Base-by-base conservation (phyloP, 2,888 invertebrate species). In the Galerucella calmariensis region DNA sequence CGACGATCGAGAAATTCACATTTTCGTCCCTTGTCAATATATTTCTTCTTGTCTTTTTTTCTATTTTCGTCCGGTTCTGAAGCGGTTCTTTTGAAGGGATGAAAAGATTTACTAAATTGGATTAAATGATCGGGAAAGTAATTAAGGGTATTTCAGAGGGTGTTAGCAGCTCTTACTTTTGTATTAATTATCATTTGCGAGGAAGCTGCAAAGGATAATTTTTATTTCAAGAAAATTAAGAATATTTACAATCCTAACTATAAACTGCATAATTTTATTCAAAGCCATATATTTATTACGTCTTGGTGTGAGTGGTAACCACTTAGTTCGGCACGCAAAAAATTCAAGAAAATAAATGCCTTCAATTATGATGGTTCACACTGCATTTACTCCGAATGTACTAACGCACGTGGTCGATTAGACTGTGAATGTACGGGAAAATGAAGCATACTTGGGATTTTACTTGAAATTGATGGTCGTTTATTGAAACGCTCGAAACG, bases 11-110 rank as follows among this genome's bases (percentile, higher is more conserved):
- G 16, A 62, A 62, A 41, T 62, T 62, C 62, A 79, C 77, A 81
- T 82, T 82, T 81, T 81, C 83, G 81, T 82, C 81, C 80, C 81
- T 78, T 78, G 72, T 48, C 65, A 58, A 65, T 65, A 65, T 46
- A 63, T 65, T 46, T 65, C 46, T 46, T 12, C 9, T 44, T 44
- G 3, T 5, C 41, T 44, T 16, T 59, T 27, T 35, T 35, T 61
- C 27, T 35, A 61, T 27, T 35, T 35, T 61, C 35, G 35, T 35
- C 61, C 27, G 35, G 27, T 61, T 35, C 12, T 14, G 61, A 3
- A 4, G 61, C 63, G 63, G 63, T 16, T 41, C 63, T 65, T 65
- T 65, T 65, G 63, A 65, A 65, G 46, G 63, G 63, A 65, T 65
- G 46, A 65, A 65, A 65, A 65, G 71, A 71, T 71, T 71, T 58